Evolutionary conservation across 1,140 invertebrate species (phyloP), one percentile per base, ranked within the genome.

Genomic region (Drosophila eugracilis): DNA sequence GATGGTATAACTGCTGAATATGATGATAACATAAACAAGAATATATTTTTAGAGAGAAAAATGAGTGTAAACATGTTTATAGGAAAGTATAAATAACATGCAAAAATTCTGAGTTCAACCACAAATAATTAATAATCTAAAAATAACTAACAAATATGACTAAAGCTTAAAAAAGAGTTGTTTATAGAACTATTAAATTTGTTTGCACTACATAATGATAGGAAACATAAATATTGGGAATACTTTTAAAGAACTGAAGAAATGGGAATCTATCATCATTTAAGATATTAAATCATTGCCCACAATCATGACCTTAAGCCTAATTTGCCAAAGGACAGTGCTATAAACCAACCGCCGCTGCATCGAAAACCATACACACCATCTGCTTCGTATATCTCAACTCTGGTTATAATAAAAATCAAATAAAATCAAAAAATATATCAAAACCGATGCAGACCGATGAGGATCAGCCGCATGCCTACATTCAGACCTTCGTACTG

Each of bases 401-500:
- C 45, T 44, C 26, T 50, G 12, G 21, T 57, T 44, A 52, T 49
- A 22, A 71, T 30, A 6, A 39, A 39, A 67, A 52, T n/a, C 21
- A 63, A 63, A 47, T 7, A 22, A 41, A 22, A 50, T n/a, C n/a
- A n/a, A n/a, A n/a, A n/a, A n/a, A n/a, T n/a, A 17, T 5, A 45
- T 28, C 24, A 10, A 49, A 52, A 22, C 30, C 49, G 7, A 67
- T 69, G 65, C 70, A 86, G 96, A 97, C 97, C 84, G 97, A 98
- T 92, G 96, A 97, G 88, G 97, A 98, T 94, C 96, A 95, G 86
- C 96, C 96, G 72, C 97, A 97, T 92, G 96, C 96, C 76, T 98
- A 97, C 93, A 95, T 95, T 90, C 97, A 98, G 94, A 96, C 95
- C 76, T 98, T 98, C 95, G 95, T 98, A 65, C 93, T 98, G 92